phyloP scores from a whole-genome alignment of 1,140 invertebrate genomes.

The Drosophila ananassae region DNA sequence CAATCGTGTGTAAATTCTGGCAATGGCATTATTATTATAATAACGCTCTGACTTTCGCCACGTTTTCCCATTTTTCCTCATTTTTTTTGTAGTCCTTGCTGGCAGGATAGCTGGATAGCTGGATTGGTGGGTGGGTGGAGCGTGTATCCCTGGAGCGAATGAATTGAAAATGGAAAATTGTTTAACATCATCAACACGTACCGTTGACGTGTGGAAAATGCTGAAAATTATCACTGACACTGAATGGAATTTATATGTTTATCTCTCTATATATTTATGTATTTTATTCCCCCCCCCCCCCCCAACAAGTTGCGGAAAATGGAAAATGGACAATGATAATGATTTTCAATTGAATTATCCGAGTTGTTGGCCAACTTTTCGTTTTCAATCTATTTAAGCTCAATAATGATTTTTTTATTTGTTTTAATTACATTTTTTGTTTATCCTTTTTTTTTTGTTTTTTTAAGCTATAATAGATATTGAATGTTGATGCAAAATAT shows the following conservation, averaged over 20 bases:
- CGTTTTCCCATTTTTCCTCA: neutral
- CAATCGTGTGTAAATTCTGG: conserved; percentile 56
- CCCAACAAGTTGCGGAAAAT: neutral
- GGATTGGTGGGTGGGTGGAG: neutral
- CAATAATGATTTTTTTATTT: neutral
- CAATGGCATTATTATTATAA: conserved; percentile 43
- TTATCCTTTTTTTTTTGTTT: neutral
- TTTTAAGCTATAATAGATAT: neutral
- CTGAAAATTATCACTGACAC: conserved; percentile 49
- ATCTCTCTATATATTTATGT: neutral
- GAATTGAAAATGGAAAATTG: conserved; percentile 54
- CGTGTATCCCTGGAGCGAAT: neutral
- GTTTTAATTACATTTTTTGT: neutral
- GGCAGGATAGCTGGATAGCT: neutral
- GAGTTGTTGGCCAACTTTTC: neutral
- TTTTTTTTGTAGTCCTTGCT: neutral
- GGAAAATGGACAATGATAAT: conserved; percentile 64
- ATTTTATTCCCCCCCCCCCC: neutral
- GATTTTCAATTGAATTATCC: conserved; percentile 61
- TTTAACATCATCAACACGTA: conserved; percentile 70
- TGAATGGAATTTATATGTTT: neutral
- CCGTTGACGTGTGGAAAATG: conserved; percentile 69
- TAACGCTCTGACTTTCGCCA: conserved; percentile 13
- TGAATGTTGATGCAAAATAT: neutral
- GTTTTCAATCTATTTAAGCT: neutral